Percentiles rank a stretch among this genome's conserved stretches.
Evolutionary conservation across 1,140 invertebrate species (phyloP).

Genomic region (Aphaenogaster floridana): DNA sequence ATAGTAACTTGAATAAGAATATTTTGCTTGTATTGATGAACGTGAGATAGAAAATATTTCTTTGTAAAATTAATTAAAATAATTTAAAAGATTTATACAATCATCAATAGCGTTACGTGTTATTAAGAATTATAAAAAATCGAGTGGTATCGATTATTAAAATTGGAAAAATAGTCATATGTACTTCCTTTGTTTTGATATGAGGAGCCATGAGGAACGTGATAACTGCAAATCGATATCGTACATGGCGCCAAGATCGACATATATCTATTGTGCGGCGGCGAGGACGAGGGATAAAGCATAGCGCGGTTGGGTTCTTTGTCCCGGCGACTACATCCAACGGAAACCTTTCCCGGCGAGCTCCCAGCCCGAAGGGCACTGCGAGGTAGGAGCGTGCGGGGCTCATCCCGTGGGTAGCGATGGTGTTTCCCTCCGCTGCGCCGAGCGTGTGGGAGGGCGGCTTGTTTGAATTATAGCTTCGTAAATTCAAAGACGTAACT

Average conservation of each 20-base stretch:
- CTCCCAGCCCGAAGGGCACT: background rate
- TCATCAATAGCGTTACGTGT: background rate
- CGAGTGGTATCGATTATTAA: background rate
- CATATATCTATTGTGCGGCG: constrained; percentile 59
- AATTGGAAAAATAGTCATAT: background rate
- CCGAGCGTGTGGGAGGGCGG: constrained; percentile 51
- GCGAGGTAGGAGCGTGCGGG: constrained; percentile 16
- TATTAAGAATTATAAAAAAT: background rate
- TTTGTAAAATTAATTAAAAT: constrained; percentile 1
- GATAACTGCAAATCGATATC: constrained; percentile 59
- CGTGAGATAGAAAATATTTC: background rate
- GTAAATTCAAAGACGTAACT: constrained; percentile 78
- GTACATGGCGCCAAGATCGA: constrained; percentile 47
- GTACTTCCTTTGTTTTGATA: constrained; percentile 26
- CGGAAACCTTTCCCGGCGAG: constrained; percentile 52
- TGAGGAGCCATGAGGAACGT: constrained; percentile 1
- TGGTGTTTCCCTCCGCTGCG: constrained; percentile 46
- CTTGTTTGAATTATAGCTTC: constrained; percentile 79
- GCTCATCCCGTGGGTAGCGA: constrained; percentile 57
- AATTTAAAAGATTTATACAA: background rate
- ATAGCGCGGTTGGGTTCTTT: constrained; percentile 61
- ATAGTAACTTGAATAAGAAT: background rate
- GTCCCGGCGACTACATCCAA: constrained; percentile 67
- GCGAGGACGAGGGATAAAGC: constrained; percentile 58
- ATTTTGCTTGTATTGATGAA: background rate